These are phyloP conservation scores for Creontiades dilutus DNA, from an alignment of 2,888 invertebrate genomes.

Conservation along the genomic window DNA sequence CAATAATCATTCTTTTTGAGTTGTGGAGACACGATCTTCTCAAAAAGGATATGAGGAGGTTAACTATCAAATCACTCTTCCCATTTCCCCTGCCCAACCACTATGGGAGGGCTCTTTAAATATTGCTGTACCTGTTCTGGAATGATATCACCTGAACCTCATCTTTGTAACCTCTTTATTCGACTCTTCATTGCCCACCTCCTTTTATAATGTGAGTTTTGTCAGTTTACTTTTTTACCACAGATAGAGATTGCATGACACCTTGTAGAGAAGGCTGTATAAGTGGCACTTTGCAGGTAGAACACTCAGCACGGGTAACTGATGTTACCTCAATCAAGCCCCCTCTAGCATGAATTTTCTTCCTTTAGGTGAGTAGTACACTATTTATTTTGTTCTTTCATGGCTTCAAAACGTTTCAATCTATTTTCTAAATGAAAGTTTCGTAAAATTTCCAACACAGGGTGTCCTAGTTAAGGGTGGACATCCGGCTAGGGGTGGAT, in stretches of 20 bases:
- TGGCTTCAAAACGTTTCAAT: background rate
- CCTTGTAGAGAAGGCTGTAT: slow-evolving; percentile 69
- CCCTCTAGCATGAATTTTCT: slow-evolving; percentile 71
- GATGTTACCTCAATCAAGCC: slow-evolving; percentile 70
- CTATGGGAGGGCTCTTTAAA: too few species aligned
- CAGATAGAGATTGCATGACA: slow-evolving; percentile 62
- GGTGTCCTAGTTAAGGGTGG: too few species aligned
- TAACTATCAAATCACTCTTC: too few species aligned
- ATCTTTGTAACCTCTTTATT: background rate
- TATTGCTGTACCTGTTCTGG: background rate
- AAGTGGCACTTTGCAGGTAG: slow-evolving; percentile 74
- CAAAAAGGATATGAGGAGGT: too few species aligned
- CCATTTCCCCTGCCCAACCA: too few species aligned
- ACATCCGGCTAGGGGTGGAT: too few species aligned
- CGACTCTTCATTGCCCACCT: background rate
- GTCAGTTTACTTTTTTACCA: slow-evolving; percentile 37
- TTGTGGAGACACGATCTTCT: too few species aligned
- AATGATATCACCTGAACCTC: background rate
- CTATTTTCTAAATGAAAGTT: too few species aligned
- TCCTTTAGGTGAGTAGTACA: slow-evolving; percentile 74
- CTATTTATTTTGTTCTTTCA: slow-evolving; percentile 56
- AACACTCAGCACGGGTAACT: slow-evolving; percentile 69
- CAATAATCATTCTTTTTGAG: too few species aligned
- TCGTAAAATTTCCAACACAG: too few species aligned
- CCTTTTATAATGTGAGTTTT: slow-evolving; percentile 22